A percentile compares a stretch with the other conserved stretches of the same genome.
Evolutionary conservation across 92 coral and sea anemone genomes (phyloP).

Genomic region (Siderastrea radians): DNA sequence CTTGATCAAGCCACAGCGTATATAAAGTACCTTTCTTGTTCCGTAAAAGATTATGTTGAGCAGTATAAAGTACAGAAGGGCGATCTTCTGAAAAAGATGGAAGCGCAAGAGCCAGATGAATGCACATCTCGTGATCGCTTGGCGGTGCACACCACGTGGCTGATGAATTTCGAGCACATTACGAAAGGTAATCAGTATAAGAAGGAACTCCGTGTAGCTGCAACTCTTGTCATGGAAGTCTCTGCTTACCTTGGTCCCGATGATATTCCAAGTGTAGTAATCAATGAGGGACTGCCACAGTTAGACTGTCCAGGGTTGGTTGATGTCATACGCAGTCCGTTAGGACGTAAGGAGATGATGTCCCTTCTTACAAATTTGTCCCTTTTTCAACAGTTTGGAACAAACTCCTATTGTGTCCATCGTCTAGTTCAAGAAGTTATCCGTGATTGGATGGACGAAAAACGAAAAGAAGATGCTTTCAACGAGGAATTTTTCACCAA

Average conservation of each 20-base stretch:
- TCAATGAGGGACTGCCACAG: conserved; percentile 70
- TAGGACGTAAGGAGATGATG: background rate
- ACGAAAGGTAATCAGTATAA: conserved; percentile 20
- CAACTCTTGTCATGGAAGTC: conserved; percentile 13
- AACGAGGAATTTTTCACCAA: background rate
- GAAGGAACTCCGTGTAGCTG: conserved; percentile 14
- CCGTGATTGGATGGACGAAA: conserved; percentile 48
- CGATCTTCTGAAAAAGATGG: conserved; percentile 8
- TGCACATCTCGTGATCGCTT: conserved; percentile 67
- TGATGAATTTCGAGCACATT: conserved; percentile 42
- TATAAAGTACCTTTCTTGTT: conserved; percentile 28
- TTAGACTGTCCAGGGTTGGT: background rate
- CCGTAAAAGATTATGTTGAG: conserved; percentile 51
- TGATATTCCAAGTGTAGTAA: conserved; percentile 79
- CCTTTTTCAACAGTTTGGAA: no score
- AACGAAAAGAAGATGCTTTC: background rate
- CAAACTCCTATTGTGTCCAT: no score
- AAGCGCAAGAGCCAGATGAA: conserved; percentile 12
- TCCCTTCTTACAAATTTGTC: conserved; percentile 35
- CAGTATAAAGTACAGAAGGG: conserved; percentile 53
- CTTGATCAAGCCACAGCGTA: conserved; percentile 87
- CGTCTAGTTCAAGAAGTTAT: conserved; percentile 78
- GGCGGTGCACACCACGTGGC: no score
- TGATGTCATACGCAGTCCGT: background rate
- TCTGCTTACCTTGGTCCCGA: conserved; percentile 81